A percentile compares a stretch with the other conserved stretches of the same genome.
These are phyloP conservation scores for Eupithecia centaureata DNA, from an alignment of 2,888 invertebrate species.

Conservation along the genomic window DNA sequence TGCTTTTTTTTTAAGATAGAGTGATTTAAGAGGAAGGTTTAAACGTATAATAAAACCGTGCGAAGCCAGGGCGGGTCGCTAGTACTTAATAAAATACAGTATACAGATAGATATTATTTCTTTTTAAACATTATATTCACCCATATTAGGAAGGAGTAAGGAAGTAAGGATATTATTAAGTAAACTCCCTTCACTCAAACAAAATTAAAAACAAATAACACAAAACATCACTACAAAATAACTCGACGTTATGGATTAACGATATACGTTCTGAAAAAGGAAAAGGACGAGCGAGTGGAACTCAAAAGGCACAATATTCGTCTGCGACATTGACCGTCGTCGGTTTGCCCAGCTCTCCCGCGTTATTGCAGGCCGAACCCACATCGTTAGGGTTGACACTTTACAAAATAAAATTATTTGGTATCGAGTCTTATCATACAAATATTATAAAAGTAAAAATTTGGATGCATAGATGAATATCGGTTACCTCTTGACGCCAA, in stretches of 20 bases:
- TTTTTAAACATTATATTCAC: too few species aligned
- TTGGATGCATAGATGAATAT: too few species aligned
- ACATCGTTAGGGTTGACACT: conserved; percentile 17
- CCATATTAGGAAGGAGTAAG: too few species aligned
- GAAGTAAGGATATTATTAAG: too few species aligned
- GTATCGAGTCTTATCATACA: not conserved
- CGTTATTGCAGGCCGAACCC: conserved; percentile 42
- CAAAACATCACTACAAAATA: not conserved
- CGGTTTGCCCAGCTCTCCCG: conserved; percentile 45
- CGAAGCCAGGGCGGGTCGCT: too few species aligned
- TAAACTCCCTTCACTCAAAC: not conserved
- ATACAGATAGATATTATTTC: too few species aligned
- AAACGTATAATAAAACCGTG: too few species aligned
- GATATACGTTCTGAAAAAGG: conserved; percentile 6
- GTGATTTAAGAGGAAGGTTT: too few species aligned
- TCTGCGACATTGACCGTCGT: conserved; percentile 38
- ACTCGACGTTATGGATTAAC: conserved; percentile 3
- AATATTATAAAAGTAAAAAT: too few species aligned
- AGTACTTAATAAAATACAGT: too few species aligned
- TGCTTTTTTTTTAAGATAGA: too few species aligned
- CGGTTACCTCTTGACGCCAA: too few species aligned
- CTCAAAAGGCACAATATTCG: conserved; percentile 31
- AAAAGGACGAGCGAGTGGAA: conserved; percentile 1
- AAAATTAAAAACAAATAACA: not conserved
- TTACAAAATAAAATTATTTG: not conserved